These are phyloP conservation scores for Tinea trinotella DNA, from an alignment of 2,888 invertebrate species.

Conservation along the genomic window DNA sequence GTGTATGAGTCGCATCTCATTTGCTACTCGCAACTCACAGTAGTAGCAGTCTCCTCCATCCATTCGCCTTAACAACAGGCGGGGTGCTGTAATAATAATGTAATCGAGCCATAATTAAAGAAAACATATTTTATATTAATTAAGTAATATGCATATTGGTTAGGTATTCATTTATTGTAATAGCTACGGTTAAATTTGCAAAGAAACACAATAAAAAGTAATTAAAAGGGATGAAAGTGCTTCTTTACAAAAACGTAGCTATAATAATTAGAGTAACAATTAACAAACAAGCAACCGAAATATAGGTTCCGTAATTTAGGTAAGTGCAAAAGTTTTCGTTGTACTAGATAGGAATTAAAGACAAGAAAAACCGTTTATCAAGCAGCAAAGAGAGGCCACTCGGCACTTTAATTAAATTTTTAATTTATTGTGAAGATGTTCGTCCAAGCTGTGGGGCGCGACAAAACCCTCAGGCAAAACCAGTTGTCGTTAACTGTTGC, in stretches of 20 bases:
- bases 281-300: background rate
- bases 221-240: background rate
- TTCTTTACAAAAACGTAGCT: background rate
- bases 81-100: too few relatives aligned
- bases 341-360: conserved; percentile 35
- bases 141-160: too few relatives aligned
- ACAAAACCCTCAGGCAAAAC: background rate
- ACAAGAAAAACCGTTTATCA: conserved; percentile 53
- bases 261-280: background rate
- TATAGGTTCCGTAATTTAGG: conserved; percentile 1
- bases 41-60: too few relatives aligned
- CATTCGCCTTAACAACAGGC: too few relatives aligned
- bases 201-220: background rate
- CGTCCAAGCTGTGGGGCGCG: conserved; percentile 28
- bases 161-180: too few relatives aligned
- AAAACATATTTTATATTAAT: too few relatives aligned
- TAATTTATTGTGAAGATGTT: conserved; percentile 52
- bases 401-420: conserved; percentile 63
- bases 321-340: conserved; percentile 1
- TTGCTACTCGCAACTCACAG: too few relatives aligned
- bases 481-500: background rate
- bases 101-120: too few relatives aligned
- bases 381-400: conserved; percentile 51
- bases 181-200: background rate
- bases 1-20: too few relatives aligned